Evolutionary conservation across 2,888 invertebrate species (phyloP).

Genomic region (Meandrusa payeni): DNA sequence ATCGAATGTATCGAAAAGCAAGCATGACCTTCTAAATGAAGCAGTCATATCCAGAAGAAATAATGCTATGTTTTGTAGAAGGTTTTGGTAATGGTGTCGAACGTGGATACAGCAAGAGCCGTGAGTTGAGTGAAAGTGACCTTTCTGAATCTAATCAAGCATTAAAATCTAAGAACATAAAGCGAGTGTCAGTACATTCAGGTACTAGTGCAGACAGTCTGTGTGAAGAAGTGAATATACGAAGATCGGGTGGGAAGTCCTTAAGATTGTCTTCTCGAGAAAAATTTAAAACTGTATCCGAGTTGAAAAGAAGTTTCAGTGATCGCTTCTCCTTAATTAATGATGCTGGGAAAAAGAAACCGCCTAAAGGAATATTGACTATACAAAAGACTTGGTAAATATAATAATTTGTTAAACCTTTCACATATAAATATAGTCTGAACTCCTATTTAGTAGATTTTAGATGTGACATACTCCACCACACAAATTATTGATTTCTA

Average conservation of each 20-base stretch:
- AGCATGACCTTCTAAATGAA: slow-evolving; percentile 74
- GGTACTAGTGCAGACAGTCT: slow-evolving; percentile 34
- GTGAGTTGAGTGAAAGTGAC: slow-evolving; percentile 52
- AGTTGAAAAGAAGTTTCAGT: slow-evolving; percentile 72
- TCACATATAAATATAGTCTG: too few relatives aligned
- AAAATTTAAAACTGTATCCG: slow-evolving; percentile 44
- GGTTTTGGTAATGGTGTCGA: slow-evolving; percentile 77
- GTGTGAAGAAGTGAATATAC: slow-evolving; percentile 42
- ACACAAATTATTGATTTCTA: too few relatives aligned
- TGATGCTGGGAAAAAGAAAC: slow-evolving; percentile 56
- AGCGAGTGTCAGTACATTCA: slow-evolving; percentile 29
- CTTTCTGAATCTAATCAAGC: slow-evolving; percentile 41
- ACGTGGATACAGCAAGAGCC: slow-evolving; percentile 51
- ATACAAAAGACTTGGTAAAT: slow-evolving; percentile 76
- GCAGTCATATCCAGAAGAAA: slow-evolving; percentile 74
- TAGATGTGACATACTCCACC: too few relatives aligned
- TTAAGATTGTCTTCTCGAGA: slow-evolving; percentile 56
- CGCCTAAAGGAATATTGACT: slow-evolving; percentile 58
- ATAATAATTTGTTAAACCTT: slow-evolving; percentile 19
- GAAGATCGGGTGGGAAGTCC: slow-evolving; percentile 53
- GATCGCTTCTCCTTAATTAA: slow-evolving; percentile 68
- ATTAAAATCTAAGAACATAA: slow-evolving; percentile 41
- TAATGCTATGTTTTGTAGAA: slow-evolving; percentile 87
- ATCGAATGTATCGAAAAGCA: slow-evolving; percentile 17
- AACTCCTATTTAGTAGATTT: too few relatives aligned